A percentile compares a stretch with the other conserved stretches of the same genome.
These are phyloP conservation scores for Eurystomus glaucurus DNA, from an alignment of 2,797 vertebrate genomes.

Conservation along the genomic window DNA sequence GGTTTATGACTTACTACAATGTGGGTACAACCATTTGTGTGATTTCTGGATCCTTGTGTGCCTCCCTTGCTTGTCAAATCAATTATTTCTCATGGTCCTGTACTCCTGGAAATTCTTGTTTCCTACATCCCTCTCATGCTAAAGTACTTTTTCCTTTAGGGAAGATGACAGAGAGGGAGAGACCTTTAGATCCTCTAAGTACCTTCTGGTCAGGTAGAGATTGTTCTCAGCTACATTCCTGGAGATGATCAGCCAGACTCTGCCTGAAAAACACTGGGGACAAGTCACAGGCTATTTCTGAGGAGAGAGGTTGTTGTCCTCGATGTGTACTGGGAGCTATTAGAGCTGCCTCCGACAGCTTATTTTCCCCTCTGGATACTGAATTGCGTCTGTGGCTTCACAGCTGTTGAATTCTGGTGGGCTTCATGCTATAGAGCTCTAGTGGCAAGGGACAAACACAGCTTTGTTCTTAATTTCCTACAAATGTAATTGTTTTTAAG, in stretches of 20 bases:
- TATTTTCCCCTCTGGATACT: neutral
- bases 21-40: accelerated
- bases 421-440: neutral
- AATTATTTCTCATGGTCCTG: accelerated
- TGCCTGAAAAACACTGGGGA: neutral
- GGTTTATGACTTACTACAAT: neutral
- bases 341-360: neutral
- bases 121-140: neutral
- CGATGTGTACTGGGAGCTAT: neutral
- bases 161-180: neutral
- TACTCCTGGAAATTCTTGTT: neutral
- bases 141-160: neutral
- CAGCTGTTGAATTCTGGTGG: neutral
- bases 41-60: accelerated
- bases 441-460: conserved; percentile 1
- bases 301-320: neutral
- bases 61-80: neutral
- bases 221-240: neutral
- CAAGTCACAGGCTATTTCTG: accelerated
- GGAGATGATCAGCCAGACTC: neutral
- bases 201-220: neutral
- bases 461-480: conserved; percentile 28
- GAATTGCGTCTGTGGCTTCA: conserved; percentile 21
- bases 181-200: neutral
- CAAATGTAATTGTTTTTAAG: conserved; percentile 29